These are phyloP conservation scores for Dipodomys merriami DNA, from an alignment of 2,113 vertebrate species.

Conservation along the genomic window DNA sequence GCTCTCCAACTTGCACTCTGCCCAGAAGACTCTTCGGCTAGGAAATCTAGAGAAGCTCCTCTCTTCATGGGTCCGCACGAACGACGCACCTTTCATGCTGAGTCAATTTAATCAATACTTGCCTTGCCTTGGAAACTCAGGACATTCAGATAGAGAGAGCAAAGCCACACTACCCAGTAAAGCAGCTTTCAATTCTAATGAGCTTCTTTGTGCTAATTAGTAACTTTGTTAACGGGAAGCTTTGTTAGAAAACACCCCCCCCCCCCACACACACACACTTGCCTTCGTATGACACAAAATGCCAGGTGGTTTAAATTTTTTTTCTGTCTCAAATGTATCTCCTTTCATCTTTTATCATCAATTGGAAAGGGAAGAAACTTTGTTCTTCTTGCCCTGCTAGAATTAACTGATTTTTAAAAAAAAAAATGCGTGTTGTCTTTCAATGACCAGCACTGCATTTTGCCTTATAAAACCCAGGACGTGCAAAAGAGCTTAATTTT, in stretches of 20 bases:
- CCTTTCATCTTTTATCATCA: constrained; percentile 16
- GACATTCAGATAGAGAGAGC: constrained; percentile 48
- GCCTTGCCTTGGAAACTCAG: constrained; percentile 61
- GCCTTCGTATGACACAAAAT: neutral
- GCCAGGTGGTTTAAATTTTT: neutral
- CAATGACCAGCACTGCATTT: neutral
- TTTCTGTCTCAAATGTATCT: neutral
- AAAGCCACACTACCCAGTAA: neutral
- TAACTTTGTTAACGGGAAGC: constrained; percentile 60
- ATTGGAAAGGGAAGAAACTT: constrained; percentile 19
- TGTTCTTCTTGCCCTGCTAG: neutral
- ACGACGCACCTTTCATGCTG: constrained; percentile 12
- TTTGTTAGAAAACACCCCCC: constrained; percentile 58
- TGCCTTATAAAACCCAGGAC: constrained; percentile 57
- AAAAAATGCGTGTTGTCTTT: neutral
- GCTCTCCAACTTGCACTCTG: neutral
- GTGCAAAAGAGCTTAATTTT: constrained; percentile 57
- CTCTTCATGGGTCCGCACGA: neutral
- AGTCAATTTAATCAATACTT: constrained; percentile 75
- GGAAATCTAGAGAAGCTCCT: neutral
- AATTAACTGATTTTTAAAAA: constrained; percentile 15
- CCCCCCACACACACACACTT: no score
- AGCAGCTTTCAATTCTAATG: constrained; percentile 24
- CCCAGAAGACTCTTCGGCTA: neutral
- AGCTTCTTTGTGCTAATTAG: constrained; percentile 38